Evolutionary conservation across 2,888 invertebrate species (phyloP).

Genomic region (Myopa tessellatipennis): DNA sequence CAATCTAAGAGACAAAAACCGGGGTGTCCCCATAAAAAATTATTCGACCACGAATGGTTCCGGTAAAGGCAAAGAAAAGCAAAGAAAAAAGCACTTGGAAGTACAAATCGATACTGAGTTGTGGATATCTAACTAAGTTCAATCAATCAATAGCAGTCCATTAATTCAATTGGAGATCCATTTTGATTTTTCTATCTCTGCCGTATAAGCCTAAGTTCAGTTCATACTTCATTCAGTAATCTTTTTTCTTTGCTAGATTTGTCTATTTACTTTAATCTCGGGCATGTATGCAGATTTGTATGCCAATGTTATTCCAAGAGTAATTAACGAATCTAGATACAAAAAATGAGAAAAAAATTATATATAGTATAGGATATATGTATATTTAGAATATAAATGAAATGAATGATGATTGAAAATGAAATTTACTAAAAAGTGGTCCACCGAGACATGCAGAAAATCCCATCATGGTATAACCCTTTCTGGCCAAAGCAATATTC

Average conservation of each 20-base stretch:
- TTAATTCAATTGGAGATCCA: no score
- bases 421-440: slow-evolving; percentile 72
- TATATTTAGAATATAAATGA: background rate
- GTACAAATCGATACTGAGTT: no score
- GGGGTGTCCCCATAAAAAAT: background rate
- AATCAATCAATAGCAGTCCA: no score
- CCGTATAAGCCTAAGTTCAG: no score
- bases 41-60: no score
- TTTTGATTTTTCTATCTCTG: no score
- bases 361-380: background rate
- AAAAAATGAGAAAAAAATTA: background rate
- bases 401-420: background rate
- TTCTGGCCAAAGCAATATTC: slow-evolving; percentile 72
- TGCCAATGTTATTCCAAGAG: slow-evolving; percentile 28
- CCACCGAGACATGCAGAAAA: slow-evolving; percentile 77
- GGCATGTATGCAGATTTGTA: slow-evolving; percentile 25
- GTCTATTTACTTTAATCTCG: background rate
- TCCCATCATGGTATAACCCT: slow-evolving; percentile 75
- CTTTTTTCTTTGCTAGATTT: background rate
- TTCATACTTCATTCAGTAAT: no score
- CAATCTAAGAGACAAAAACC: slow-evolving; percentile 20
- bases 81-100: no score
- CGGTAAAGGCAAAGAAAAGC: background rate
- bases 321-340: slow-evolving; percentile 30
- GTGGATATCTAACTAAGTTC: no score